Conservation (phyloP, 2,113 vertebrate species). For the Bujurquina vittata region DNA sequence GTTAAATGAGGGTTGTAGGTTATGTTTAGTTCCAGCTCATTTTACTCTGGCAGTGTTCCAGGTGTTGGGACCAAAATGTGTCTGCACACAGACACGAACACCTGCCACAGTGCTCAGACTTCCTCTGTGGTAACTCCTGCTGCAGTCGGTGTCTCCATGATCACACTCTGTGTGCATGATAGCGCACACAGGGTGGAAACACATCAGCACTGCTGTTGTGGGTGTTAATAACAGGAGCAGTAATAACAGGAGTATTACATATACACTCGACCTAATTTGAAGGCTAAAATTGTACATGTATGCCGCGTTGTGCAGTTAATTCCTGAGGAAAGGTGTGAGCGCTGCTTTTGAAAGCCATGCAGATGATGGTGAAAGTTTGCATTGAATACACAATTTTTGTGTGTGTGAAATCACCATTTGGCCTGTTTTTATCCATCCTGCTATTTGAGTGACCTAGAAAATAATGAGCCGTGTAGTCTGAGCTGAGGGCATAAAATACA, state of each 20-base stretch:
- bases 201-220: background rate
- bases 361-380: background rate
- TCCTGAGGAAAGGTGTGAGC: background rate
- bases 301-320: background rate
- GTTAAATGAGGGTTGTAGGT: too few species aligned
- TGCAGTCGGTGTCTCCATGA: background rate
- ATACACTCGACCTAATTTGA: background rate
- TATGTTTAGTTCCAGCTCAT: accelerated
- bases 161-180: background rate
- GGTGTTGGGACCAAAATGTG: background rate
- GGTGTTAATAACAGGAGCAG: background rate
- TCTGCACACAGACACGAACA: background rate
- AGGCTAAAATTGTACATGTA: background rate
- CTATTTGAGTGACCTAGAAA: background rate
- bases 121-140: background rate
- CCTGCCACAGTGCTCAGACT: background rate
- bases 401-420: background rate
- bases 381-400: background rate
- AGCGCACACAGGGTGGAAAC: background rate
- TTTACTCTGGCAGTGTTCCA: background rate
- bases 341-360: background rate
- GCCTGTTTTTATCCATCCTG: background rate
- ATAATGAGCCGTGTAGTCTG: background rate
- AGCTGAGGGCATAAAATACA: background rate
- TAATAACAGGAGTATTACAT: slow-evolving; percentile 5